Evolutionary conservation across 2,888 invertebrate genomes (phyloP).

Genomic region (Smittia aterrima): DNA sequence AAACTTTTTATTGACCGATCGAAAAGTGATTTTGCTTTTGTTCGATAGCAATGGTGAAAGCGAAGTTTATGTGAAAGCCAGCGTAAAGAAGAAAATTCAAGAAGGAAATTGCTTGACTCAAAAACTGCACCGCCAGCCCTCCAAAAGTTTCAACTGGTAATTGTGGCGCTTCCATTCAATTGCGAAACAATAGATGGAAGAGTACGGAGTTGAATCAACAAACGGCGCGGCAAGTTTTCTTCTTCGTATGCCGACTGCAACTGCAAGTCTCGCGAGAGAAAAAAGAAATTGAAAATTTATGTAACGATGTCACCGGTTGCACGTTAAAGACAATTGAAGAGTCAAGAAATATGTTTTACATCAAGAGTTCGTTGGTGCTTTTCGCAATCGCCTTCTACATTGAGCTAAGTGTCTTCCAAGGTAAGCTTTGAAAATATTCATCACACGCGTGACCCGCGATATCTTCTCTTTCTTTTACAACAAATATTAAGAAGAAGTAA

Average conservation of each 20-base stretch:
- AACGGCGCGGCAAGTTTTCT: not conserved
- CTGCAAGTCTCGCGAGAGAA: not conserved
- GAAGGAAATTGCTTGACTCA: slow-evolving; percentile 29
- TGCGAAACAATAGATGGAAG: slow-evolving; percentile 25
- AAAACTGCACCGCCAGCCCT: slow-evolving; percentile 13
- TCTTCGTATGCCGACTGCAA: not conserved
- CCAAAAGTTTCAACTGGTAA: not conserved
- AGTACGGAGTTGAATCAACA: not conserved
- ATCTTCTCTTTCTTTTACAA: not conserved
- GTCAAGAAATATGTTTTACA: slow-evolving; percentile 37
- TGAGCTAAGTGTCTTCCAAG: slow-evolving; percentile 33
- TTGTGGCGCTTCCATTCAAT: slow-evolving; percentile 21
- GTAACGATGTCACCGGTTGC: slow-evolving; percentile 33
- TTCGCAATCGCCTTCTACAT: slow-evolving; percentile 19
- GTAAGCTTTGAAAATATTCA: not conserved
- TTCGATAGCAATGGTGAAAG: slow-evolving; percentile 24
- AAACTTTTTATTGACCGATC: slow-evolving; percentile 1
- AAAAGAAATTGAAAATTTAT: slow-evolving; percentile 21
- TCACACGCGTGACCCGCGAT: not conserved
- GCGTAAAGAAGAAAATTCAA: slow-evolving; percentile 22
- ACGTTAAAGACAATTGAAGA: not conserved
- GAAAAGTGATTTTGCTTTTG: slow-evolving; percentile 1
- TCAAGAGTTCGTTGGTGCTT: slow-evolving; percentile 37
- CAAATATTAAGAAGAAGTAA: too few species aligned
- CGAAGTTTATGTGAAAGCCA: slow-evolving; percentile 39